Conservation (phyloP, 2,113 vertebrate genomes). For the Copsychus sechellarum region DNA sequence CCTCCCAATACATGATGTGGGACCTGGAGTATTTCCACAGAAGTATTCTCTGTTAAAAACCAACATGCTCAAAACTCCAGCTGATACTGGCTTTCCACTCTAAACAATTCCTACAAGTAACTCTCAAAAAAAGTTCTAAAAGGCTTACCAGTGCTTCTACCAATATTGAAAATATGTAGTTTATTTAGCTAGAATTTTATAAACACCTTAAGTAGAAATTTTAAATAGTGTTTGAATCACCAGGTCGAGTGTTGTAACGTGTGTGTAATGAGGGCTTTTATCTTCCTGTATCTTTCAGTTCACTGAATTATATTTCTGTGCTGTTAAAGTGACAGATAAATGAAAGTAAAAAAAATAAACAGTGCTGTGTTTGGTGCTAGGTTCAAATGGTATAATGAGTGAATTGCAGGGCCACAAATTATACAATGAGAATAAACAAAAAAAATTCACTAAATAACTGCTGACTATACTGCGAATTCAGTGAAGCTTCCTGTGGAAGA, state of each 20-base stretch:
- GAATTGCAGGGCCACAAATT: not conserved
- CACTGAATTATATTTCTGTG: not conserved
- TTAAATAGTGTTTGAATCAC: not conserved
- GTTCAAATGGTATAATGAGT: not conserved
- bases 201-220: not conserved
- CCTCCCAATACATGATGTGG: not conserved
- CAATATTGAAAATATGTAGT: not conserved
- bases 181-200: not conserved
- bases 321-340: conserved; percentile 12
- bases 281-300: conserved; percentile 25
- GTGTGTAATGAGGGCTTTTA: conserved; percentile 15
- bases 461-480: fast-evolving
- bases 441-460: not conserved
- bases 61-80: not conserved
- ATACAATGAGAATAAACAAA: conserved; percentile 11
- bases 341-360: not conserved
- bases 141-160: not conserved
- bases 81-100: not conserved
- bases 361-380: not conserved
- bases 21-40: not conserved
- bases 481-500: not conserved
- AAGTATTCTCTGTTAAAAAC: not conserved
- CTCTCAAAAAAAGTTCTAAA: not conserved
- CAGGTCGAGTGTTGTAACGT: not conserved
- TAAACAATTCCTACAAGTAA: not conserved